Conservation (phyloP, 1,140 invertebrate genomes). For the Zaprionus camerounensis region DNA sequence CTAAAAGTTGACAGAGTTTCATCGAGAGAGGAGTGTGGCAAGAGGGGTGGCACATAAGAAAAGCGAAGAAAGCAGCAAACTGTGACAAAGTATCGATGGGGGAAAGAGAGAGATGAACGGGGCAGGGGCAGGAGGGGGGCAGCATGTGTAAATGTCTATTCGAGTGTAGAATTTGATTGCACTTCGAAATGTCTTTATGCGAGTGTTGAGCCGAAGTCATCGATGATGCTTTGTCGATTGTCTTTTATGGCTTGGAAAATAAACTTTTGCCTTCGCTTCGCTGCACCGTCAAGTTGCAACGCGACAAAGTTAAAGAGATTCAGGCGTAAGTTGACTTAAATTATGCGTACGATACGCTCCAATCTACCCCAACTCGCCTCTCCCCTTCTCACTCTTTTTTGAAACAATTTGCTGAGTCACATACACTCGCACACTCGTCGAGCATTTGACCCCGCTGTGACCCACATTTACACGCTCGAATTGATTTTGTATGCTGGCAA, state of each 20-base stretch:
- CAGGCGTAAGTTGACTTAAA: conserved; percentile 80
- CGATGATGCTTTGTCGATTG: conserved; percentile 72
- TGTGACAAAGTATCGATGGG: conserved; percentile 67
- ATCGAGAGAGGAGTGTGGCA: not conserved
- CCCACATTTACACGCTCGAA: conserved; percentile 79
- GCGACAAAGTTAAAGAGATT: conserved; percentile 56
- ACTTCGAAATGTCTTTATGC: conserved; percentile 80
- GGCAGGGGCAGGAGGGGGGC: not conserved
- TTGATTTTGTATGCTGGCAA: conserved; percentile 81
- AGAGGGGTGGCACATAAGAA: not conserved
- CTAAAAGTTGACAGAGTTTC: conserved; percentile 72
- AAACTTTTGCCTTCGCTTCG: conserved; percentile 74
- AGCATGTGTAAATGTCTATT: conserved; percentile 73
- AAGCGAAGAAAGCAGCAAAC: conserved; percentile 53
- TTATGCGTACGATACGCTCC: conserved; percentile 67
- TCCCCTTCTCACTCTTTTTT: conserved; percentile 26
- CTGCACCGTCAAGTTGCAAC: conserved; percentile 45
- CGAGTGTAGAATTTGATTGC: conserved; percentile 82
- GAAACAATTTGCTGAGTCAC: conserved; percentile 77
- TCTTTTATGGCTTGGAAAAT: conserved; percentile 83
- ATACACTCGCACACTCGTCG: not conserved
- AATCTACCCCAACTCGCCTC: not conserved
- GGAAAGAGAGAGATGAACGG: not conserved
- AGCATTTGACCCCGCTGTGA: conserved; percentile 51
- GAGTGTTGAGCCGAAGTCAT: conserved; percentile 61